Base-by-base conservation (phyloP, 2,797 vertebrate genomes). In the Diceros bicornis region DNA sequence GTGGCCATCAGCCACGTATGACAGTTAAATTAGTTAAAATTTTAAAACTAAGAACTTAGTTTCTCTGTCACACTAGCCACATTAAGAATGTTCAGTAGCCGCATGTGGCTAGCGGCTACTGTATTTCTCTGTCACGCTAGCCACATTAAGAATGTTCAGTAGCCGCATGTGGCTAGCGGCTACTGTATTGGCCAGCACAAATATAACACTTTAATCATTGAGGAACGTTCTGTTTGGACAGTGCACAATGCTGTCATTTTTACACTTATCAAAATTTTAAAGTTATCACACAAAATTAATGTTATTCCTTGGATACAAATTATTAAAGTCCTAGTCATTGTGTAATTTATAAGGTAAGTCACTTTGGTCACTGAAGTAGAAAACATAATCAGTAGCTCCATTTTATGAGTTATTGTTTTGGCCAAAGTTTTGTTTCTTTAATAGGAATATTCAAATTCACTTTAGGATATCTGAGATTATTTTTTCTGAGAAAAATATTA, bases 281-380 rank as follows among this genome's bases (percentile, higher is more conserved):
- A 69, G 55, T 88, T 78, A 44, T 4, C 44, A 57, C 3, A 3
- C 41, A 50, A 50, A 59, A 20, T 47, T 16, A 41, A 32, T 20
- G 4, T 85, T 66, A 81, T 50, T 93, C 32, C 47, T 85, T 77
- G 37, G 8, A 61, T 62, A 52, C 13, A 68, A 9, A 64, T 96
- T 77, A 37, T 82, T 85, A 52, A 71, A 81, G 41, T 89, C 7
- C 59, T 77, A 69, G 47, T 95, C 7, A 25, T 50, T 89, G 4
- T 81, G 1, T 83, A 64, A 20, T 88, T 95, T 74, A 34, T 68
- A 77, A 82, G n/a, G 55, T 57, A 78, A 88, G 94, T 96, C 29
- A 34, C 21, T 91, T 90, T 91, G 71, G 50, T 91, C 13, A 50
- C 23, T 72, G 62, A 90, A 64, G 41, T 69, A 50, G 41, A 85